phyloP scores from a whole-genome alignment of 2,888 invertebrate species.

The Eupelmus urozonus region DNA sequence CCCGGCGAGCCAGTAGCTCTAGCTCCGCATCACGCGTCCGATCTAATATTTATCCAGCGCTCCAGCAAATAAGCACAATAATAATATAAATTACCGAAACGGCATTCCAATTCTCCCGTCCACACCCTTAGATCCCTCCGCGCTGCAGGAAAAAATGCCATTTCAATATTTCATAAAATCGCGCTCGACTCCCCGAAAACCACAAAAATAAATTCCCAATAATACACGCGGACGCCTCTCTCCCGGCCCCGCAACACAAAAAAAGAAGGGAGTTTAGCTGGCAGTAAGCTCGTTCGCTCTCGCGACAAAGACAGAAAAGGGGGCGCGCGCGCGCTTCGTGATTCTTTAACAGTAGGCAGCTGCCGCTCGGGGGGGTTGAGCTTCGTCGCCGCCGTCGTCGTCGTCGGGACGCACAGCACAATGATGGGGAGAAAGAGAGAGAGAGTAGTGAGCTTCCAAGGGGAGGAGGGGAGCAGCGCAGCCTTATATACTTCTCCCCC shows the following conservation, averaged over 20 bases:
- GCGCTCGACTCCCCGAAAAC: constrained; percentile 10
- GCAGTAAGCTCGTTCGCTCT: no score
- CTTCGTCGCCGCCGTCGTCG: background rate
- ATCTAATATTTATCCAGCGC: no score
- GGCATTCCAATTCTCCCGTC: background rate
- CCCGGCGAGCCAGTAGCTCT: no score
- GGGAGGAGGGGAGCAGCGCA: constrained; percentile 17
- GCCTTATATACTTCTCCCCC: background rate
- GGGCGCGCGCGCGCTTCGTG: constrained; percentile 27
- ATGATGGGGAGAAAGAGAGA: background rate
- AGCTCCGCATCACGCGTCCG: no score
- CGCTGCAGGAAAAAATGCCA: background rate
- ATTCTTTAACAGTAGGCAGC: constrained; percentile 52
- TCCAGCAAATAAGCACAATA: no score
- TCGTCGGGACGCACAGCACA: background rate
- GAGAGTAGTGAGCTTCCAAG: background rate
- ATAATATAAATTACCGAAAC: constrained; percentile 15
- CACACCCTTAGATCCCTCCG: background rate
- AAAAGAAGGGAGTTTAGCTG: constrained; percentile 12
- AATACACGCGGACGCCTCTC: background rate
- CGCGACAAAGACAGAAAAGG: background rate
- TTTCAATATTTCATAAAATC: constrained; percentile 28
- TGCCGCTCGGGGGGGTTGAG: constrained; percentile 19
- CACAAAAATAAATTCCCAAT: constrained; percentile 54
- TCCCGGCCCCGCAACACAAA: background rate